These are phyloP conservation scores for Barbus barbus DNA, from an alignment of 2,113 vertebrate genomes.

Conservation along the genomic window DNA sequence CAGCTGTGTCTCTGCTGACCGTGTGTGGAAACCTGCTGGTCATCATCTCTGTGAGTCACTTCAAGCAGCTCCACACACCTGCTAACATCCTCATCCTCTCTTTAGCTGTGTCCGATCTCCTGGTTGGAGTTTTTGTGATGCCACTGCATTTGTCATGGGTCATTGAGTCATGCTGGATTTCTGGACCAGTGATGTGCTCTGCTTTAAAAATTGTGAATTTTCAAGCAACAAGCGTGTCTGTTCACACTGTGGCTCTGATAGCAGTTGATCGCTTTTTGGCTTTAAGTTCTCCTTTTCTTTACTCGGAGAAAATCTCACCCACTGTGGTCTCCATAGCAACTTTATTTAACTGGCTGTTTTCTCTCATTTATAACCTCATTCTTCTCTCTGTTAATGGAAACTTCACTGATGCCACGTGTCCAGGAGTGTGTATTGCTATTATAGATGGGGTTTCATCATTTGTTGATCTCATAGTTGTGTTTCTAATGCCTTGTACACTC, in stretches of 20 bases:
- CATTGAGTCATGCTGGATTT: slow-evolving; percentile 53
- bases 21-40: slow-evolving; percentile 63
- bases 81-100: slow-evolving; percentile 62
- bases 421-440: neutral
- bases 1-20: slow-evolving; percentile 66
- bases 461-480: slow-evolving; percentile 53
- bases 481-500: slow-evolving; percentile 46
- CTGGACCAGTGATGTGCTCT: slow-evolving; percentile 41
- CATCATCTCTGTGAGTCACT: slow-evolving; percentile 58
- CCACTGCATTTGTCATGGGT: slow-evolving; percentile 66
- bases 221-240: slow-evolving; percentile 48
- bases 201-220: slow-evolving; percentile 42
- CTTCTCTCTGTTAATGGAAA: slow-evolving; percentile 31
- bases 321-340: slow-evolving; percentile 17
- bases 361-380: slow-evolving; percentile 6
- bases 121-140: slow-evolving; percentile 72
- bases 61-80: slow-evolving; percentile 62
- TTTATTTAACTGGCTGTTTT: slow-evolving; percentile 29
- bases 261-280: slow-evolving; percentile 58
- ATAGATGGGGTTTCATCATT: slow-evolving; percentile 27
- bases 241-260: slow-evolving; percentile 59
- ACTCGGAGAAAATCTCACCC: slow-evolving; percentile 39
- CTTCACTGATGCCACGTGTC: slow-evolving; percentile 48
- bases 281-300: slow-evolving; percentile 51
- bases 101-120: slow-evolving; percentile 55